phyloP scores from a whole-genome alignment of 2,113 vertebrate genomes.

The Cercocebus atys region DNA sequence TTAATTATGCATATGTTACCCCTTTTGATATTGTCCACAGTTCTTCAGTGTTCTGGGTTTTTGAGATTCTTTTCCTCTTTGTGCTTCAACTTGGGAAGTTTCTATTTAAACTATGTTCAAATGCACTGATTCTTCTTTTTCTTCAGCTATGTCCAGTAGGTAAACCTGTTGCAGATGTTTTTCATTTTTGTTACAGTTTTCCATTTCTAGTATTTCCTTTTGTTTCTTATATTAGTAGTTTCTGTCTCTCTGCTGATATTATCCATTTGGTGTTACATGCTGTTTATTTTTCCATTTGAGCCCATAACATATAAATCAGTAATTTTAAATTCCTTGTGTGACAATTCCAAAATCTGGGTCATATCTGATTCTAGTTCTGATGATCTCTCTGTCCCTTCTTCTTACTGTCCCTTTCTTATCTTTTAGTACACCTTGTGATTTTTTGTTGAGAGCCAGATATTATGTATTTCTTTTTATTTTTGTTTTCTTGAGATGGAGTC shows the following conservation, averaged over 20 bases:
- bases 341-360: neutral
- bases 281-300: neutral
- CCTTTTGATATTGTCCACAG: neutral
- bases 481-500: no score
- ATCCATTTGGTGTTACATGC: neutral
- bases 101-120: neutral
- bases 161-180: neutral
- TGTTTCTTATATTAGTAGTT: neutral
- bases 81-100: neutral
- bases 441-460: neutral
- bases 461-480: neutral
- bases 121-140: neutral
- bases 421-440: neutral
- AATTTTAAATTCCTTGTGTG: conserved; percentile 28
- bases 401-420: neutral
- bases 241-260: neutral
- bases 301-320: neutral
- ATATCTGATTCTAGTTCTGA: neutral
- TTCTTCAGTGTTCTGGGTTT: neutral
- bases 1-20: neutral
- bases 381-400: neutral
- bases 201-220: conserved; percentile 2
- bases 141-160: neutral
- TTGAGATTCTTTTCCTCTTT: neutral
- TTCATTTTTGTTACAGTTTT: neutral